Percentiles rank a stretch among this genome's conserved stretches.
These are phyloP conservation scores for Nansenia antarctica DNA, from an alignment of 2,113 vertebrate genomes.

Conservation along the genomic window DNA sequence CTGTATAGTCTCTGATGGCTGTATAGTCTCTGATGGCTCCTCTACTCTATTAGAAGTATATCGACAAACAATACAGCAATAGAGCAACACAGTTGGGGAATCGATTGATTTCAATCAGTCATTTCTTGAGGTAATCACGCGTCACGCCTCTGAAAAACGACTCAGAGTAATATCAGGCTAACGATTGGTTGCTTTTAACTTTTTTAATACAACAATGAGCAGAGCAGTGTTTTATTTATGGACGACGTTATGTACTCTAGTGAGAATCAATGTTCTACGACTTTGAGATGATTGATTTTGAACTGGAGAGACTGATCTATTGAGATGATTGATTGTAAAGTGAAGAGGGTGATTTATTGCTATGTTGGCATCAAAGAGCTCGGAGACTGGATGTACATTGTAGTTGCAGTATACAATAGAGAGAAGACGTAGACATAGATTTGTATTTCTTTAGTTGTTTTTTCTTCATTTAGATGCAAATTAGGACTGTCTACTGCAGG, in stretches of 20 bases:
- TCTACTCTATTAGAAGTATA: background rate
- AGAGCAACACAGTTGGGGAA: background rate
- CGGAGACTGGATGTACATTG: too few relatives aligned
- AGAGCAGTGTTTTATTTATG: background rate
- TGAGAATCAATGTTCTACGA: background rate
- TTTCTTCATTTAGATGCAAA: too few relatives aligned
- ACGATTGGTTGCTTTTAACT: background rate
- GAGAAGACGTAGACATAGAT: too few relatives aligned
- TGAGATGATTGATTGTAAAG: too few relatives aligned
- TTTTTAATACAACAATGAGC: background rate
- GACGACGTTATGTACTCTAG: background rate
- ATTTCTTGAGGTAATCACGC: background rate
- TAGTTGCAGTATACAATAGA: too few relatives aligned
- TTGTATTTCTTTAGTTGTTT: too few relatives aligned
- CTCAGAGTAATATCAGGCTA: background rate
- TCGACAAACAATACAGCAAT: background rate
- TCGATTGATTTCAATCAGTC: background rate
- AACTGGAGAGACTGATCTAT: too few relatives aligned
- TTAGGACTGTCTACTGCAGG: too few relatives aligned
- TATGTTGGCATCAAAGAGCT: too few relatives aligned
- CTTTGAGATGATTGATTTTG: too few relatives aligned
- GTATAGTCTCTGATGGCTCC: background rate
- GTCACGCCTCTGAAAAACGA: background rate
- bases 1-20: background rate
- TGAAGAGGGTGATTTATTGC: too few relatives aligned